Evolutionary conservation across 2,888 invertebrate species (phyloP), one percentile per base, ranked within the genome.

Genomic region (Erebia epiphron): DNA sequence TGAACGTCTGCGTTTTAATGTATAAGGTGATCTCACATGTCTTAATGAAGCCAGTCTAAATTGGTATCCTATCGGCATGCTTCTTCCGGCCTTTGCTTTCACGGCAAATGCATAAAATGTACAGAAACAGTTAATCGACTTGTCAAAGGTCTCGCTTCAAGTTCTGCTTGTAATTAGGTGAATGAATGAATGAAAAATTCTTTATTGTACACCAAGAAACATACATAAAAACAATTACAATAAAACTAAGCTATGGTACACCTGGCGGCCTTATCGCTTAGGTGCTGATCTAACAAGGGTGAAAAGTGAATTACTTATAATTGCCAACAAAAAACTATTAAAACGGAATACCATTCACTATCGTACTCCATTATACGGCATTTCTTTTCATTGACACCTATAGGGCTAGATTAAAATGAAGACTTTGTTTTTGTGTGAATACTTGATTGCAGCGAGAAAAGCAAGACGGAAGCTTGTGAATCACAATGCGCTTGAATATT

Each of bases 11-110:
- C 75, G 76, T 75, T 78, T 52, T 80, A 86, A 87, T 88, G 83
- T 85, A 84, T 79, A 80, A 80, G 85, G 80, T 91, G 90, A 91
- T 89, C 87, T 90, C 89, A 91, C 82, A 79, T 83, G 79, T 87
- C 88, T 89, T 90, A 90, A 91, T 89, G 88, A 88, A 89, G 88
- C 85, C 77, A 78, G 80, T 86, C 89, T 91, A 90, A 90, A 90
- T 91, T 85, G 81, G 90, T 90, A 86, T 83, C 82, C 83, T 81
- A 85, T 86, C 83, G 81, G 79, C 79, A 82, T 82, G 82, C 82
- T 82, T 83, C 86, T 90, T 90, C 90, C 89, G 88, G 87, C 86
- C 86, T 85, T 83, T 83, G 86, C 87, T 87, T 90, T 90, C 89
- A 87, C 86, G 86, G 83, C 82, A 85, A 87, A 89, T 85, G 85